These are phyloP conservation scores for Calidris pygmaea DNA, from an alignment of 2,113 vertebrate species.

Conservation along the genomic window DNA sequence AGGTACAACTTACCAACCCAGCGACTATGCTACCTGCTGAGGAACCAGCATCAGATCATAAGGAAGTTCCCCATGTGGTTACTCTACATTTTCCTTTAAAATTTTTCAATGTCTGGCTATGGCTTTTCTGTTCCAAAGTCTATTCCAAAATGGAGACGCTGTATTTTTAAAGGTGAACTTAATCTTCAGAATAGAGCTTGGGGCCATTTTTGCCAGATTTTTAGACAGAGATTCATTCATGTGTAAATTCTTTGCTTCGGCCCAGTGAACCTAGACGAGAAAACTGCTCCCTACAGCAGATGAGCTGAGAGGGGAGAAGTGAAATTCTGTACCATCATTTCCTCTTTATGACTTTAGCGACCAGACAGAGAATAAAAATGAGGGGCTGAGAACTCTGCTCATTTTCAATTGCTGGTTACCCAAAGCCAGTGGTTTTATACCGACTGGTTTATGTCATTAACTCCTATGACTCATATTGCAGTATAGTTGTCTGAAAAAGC, in stretches of 20 bases:
- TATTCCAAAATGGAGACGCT: not conserved
- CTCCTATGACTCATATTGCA: constrained; percentile 53
- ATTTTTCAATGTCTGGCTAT: not conserved
- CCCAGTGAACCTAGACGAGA: not conserved
- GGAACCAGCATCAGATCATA: not conserved
- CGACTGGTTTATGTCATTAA: constrained; percentile 15
- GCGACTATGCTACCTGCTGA: fast-evolving
- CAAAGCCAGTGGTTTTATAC: constrained; percentile 20
- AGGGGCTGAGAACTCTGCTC: not conserved
- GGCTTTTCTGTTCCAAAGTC: not conserved
- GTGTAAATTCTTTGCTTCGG: not conserved
- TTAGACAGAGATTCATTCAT: not conserved
- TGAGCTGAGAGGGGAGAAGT: not conserved
- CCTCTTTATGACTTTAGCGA: not conserved
- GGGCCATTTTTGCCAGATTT: not conserved
- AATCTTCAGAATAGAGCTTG: not conserved
- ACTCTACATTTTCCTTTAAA: not conserved
- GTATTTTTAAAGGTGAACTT: not conserved
- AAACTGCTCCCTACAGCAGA: not conserved
- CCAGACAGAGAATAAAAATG: not conserved
- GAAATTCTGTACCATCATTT: not conserved
- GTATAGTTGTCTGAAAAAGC: constrained; percentile 50
- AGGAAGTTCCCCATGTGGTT: not conserved
- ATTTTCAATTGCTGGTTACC: not conserved
- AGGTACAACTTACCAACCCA: not conserved